Evolutionary conservation across 2,113 vertebrate species (phyloP), one percentile per base, ranked within the genome.

Genomic region (Todiramphus chloris): DNA sequence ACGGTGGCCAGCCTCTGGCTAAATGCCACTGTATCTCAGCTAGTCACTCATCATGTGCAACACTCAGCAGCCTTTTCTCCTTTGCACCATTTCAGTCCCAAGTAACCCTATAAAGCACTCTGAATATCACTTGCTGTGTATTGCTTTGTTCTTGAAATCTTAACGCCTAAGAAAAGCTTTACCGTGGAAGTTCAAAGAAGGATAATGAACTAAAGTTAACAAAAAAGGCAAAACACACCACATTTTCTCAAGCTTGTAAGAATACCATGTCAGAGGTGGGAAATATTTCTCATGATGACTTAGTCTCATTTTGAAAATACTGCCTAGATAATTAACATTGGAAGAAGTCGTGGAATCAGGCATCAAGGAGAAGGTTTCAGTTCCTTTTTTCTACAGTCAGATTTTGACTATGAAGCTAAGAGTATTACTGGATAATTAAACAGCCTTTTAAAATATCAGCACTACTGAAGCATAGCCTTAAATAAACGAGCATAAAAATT

Each of bases 1-100:
- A 8, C 6, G 56, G 85, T 44, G 77, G 83, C 64, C 90, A 90
- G 93, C 74, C 70, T 53, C 79, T 93, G 79, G 95, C 95, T 66
- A 20, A 62, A 59, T 51, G 91, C 83, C 91, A 59, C 91, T 27
- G 27, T 46, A 16, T 80, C 93, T 93, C 96, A 97, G 94, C 68
- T 59, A 77, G 37, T 95, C 75, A 60, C 87, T 88, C 87, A 24
- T 44, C 72, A 30, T 66, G n/a, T 56, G 66, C 77, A 68, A 4
- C 81, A 23, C 88, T 93, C 70, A 30, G 84, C 96, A 92, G 62
- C 77, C 80, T 63, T 44, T 50, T 69, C 70, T 91, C 66, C 78
- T 74, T 10, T 46, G 60, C 85, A 79, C 35, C 48, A 8, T 23
- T 89, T 79, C 85, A 79, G 69, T 28, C 77, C 60, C 82, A 77